These are phyloP conservation scores for Coleophora deauratella DNA, from an alignment of 2,888 invertebrate species.

Conservation along the genomic window DNA sequence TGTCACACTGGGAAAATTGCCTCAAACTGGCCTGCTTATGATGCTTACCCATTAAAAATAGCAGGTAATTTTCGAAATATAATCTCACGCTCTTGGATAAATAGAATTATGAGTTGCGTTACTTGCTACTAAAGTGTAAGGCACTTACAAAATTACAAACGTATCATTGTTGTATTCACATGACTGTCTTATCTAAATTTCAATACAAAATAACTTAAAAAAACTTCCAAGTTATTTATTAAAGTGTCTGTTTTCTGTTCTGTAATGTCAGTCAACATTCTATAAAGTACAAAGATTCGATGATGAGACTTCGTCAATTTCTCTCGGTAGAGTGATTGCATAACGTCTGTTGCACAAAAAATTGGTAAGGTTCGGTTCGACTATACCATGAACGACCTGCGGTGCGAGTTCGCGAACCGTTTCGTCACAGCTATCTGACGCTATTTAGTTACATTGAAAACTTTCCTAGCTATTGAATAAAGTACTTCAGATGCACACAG, in stretches of 20 bases:
- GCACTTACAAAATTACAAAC: too few relatives aligned
- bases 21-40: constrained; percentile 53
- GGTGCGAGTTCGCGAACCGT: constrained; percentile 2
- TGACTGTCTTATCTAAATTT: too few relatives aligned
- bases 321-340: constrained; percentile 8
- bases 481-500: too few relatives aligned
- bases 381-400: constrained; percentile 1
- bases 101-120: too few relatives aligned
- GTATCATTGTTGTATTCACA: too few relatives aligned
- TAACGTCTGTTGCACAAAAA: constrained; percentile 11
- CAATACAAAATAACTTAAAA: too few relatives aligned
- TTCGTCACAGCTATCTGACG: constrained; percentile 3
- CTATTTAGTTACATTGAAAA: background rate
- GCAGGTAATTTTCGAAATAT: constrained; percentile 56
- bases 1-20: constrained; percentile 61
- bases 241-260: too few relatives aligned
- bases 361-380: background rate
- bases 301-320: constrained; percentile 7
- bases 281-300: too few relatives aligned
- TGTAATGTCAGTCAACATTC: too few relatives aligned
- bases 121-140: background rate
- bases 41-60: constrained; percentile 40
- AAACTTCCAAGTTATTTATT: too few relatives aligned
- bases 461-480: background rate
- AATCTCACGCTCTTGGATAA: constrained; percentile 50